Conservation (phyloP, 1,140 invertebrate genomes). For the Eurosta solidaginis region DNA sequence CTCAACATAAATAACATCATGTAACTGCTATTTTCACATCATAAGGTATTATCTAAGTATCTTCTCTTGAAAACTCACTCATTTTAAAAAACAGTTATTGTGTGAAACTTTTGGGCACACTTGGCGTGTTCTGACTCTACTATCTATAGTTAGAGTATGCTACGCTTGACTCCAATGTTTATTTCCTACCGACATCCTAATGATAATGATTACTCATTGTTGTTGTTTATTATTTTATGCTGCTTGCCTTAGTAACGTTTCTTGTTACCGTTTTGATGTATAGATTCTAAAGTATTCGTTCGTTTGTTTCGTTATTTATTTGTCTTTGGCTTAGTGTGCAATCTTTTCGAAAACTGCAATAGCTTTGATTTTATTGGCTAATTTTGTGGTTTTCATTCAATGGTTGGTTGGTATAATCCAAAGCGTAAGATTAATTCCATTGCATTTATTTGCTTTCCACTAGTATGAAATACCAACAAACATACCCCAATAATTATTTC, state of each 20-base stretch:
- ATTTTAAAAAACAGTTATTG: too few species aligned
- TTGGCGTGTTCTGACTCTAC: too few species aligned
- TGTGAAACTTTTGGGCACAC: too few species aligned
- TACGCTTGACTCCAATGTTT: too few species aligned
- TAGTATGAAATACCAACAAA: background rate
- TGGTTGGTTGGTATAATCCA: background rate
- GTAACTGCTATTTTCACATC: too few species aligned
- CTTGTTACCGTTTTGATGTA: background rate
- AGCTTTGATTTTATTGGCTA: slow-evolving; percentile 23
- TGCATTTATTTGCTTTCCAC: background rate
- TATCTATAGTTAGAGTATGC: too few species aligned
- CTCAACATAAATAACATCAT: too few species aligned
- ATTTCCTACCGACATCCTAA: too few species aligned
- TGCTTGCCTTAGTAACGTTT: background rate
- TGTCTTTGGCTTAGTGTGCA: background rate
- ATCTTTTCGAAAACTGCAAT: background rate
- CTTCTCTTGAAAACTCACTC: too few species aligned
- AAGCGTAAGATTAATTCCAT: background rate
- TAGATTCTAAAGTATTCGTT: background rate
- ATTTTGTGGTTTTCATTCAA: background rate
- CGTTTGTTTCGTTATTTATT: background rate
- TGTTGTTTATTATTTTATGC: background rate
- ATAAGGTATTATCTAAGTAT: too few species aligned
- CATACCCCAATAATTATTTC: background rate
- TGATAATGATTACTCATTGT: slow-evolving; percentile 22